Base-by-base conservation (phyloP, 2,888 invertebrate species). In the Euplexia lucipara region DNA sequence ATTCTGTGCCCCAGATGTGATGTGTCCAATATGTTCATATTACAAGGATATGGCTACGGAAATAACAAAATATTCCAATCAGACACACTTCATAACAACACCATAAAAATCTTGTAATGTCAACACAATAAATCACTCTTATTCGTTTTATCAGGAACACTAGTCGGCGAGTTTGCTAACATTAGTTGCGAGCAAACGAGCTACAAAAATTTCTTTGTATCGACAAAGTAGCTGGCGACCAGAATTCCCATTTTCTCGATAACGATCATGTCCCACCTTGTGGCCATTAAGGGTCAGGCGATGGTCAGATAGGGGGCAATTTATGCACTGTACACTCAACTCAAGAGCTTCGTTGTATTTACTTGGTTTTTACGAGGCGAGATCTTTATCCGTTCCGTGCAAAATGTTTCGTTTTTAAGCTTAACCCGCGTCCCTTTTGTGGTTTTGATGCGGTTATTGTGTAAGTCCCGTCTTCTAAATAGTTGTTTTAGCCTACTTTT, bases 261-360 rank as follows among this genome's bases (percentile, higher is more conserved):
- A 93, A 92, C 86, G 83, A 94, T 94, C 94, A 59, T 88, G 93
- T 93, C 92, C 91, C 91, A 92, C 93, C 93, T 93, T 84, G 88
- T 84, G 88, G 87, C 92, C 90, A 93, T 93, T 94, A 94, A 83
- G 88, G 93, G 94, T 91, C 94, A 92, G 89, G 89, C 92, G 93
- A 93, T 93, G 91, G 91, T 79, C 89, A 91, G 92, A 94, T 94
- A 93, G 86, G 86, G 85, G 86, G 84, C 92, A 92, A 94, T 93
- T 94, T 93, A 92, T 93, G 91, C 92, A 92, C 89, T 91, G 90
- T 90, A 92, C 89, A 92, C 90, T 92, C 90, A 89, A 91, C 87
- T 92, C 90, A 89, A 91, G 88, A 86, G 83, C 78, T 87, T 82
- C 85, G 83, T 83, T 87, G 87, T 92, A 89, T 91, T 92, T 90